Evolutionary conservation across 2,888 invertebrate species (phyloP).

Genomic region (Gordius sp.): DNA sequence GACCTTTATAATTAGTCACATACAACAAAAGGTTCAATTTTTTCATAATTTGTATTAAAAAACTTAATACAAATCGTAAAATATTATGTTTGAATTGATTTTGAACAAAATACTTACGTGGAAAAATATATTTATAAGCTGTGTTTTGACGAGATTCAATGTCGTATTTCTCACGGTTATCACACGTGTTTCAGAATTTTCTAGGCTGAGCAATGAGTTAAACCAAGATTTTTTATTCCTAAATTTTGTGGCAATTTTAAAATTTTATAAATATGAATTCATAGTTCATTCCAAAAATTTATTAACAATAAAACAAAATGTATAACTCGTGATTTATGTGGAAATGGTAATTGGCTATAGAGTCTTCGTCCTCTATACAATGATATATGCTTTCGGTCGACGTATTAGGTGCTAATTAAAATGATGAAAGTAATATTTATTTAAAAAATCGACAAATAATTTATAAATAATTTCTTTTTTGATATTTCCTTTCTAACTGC

Average conservation of each 20-base stretch:
- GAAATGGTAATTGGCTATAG: not conserved
- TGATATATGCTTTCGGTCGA: conserved; percentile 10
- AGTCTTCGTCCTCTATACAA: not conserved
- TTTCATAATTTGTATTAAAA: too few relatives aligned
- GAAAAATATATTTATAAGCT: not conserved
- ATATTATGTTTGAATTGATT: too few relatives aligned
- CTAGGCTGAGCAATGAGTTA: not conserved
- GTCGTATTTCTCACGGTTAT: not conserved
- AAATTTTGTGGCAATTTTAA: too few relatives aligned
- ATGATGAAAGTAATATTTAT: too few relatives aligned
- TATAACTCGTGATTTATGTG: not conserved
- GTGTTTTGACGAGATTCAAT: not conserved
- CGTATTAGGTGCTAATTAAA: conserved; percentile 1
- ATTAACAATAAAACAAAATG: too few relatives aligned
- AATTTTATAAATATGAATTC: too few relatives aligned
- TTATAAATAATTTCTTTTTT: too few relatives aligned
- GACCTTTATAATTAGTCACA: not conserved
- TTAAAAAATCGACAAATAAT: too few relatives aligned
- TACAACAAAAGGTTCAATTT: too few relatives aligned
- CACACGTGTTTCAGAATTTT: conserved; percentile 11
- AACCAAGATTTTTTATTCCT: conserved; percentile 14
- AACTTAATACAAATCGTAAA: too few relatives aligned
- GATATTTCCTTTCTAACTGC: too few relatives aligned
- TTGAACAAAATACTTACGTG: too few relatives aligned
- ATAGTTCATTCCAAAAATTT: not conserved